A percentile compares a stretch with the other conserved stretches of the same genome.
Conservation (phyloP, 2,888 invertebrate genomes). For the Thereva nobilitata region DNA sequence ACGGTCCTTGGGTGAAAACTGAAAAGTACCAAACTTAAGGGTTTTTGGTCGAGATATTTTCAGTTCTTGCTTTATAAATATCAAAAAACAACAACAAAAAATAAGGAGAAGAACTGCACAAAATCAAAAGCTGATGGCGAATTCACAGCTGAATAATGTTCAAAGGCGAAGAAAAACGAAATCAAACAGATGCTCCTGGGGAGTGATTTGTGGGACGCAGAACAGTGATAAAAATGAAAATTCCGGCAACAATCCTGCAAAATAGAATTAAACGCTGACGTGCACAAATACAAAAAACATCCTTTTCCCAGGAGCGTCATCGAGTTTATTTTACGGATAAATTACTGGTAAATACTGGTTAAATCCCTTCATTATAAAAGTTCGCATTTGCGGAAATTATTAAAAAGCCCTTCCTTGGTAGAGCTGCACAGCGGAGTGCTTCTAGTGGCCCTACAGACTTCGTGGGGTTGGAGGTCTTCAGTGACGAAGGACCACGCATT, state of each 20-base stretch:
- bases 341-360: slow-evolving; percentile 29
- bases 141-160: neutral
- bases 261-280: slow-evolving; percentile 28
- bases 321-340: slow-evolving; percentile 25
- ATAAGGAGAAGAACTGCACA: neutral
- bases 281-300: slow-evolving; percentile 16
- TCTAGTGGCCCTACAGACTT: too few species aligned
- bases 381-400: slow-evolving; percentile 30
- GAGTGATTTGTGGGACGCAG: slow-evolving; percentile 18
- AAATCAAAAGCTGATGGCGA: slow-evolving; percentile 11
- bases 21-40: too few species aligned
- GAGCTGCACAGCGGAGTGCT: too few species aligned
- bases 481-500: too few species aligned
- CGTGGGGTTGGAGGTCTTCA: too few species aligned
- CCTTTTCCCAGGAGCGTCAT: slow-evolving; percentile 8
- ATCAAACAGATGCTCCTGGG: slow-evolving; percentile 12
- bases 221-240: slow-evolving; percentile 27
- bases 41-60: too few species aligned
- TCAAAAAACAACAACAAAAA: too few species aligned
- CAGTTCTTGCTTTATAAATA: too few species aligned
- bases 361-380: slow-evolving; percentile 33
- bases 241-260: slow-evolving; percentile 18
- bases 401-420: slow-evolving; percentile 22
- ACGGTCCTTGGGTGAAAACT: too few species aligned
- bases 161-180: neutral